phyloP scores from a whole-genome alignment of 2,888 invertebrate species.

The Drosophila infuscata region DNA sequence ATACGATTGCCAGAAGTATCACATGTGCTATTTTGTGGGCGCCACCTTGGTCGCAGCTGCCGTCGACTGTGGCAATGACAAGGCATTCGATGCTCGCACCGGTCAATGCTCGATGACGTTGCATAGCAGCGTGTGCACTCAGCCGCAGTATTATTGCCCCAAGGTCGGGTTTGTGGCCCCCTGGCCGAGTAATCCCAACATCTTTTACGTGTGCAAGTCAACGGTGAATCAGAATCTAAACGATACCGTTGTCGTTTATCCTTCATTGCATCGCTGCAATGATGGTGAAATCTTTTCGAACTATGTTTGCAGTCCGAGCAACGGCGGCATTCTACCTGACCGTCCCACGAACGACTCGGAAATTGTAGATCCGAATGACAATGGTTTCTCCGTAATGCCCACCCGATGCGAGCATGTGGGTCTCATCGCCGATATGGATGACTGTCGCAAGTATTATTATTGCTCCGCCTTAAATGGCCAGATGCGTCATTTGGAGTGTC shows the following conservation, averaged over 20 bases:
- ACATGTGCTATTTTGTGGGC: constrained; percentile 84
- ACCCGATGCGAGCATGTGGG: constrained; percentile 66
- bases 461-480: constrained; percentile 77
- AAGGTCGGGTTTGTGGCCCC: constrained; percentile 81
- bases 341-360: constrained; percentile 25
- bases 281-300: constrained; percentile 83
- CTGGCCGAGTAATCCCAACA: constrained; percentile 83
- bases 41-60: constrained; percentile 82
- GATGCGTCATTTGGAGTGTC: constrained; percentile 76
- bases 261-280: constrained; percentile 83
- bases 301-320: constrained; percentile 64
- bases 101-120: constrained; percentile 83
- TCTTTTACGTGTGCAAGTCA: constrained; percentile 84
- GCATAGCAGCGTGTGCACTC: constrained; percentile 71
- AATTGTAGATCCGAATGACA: constrained; percentile 50
- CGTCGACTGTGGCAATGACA: constrained; percentile 83
- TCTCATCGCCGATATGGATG: constrained; percentile 67
- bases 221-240: constrained; percentile 81
- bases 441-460: constrained; percentile 83
- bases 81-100: constrained; percentile 82
- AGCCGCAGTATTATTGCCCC: constrained; percentile 80
- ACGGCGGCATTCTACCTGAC: neutral
- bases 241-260: constrained; percentile 80
- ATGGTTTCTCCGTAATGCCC: constrained; percentile 46
- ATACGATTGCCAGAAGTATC: constrained; percentile 85